Evolutionary conservation across 2,113 vertebrate species (phyloP).

Genomic region (Myiozetetes cayanensis): DNA sequence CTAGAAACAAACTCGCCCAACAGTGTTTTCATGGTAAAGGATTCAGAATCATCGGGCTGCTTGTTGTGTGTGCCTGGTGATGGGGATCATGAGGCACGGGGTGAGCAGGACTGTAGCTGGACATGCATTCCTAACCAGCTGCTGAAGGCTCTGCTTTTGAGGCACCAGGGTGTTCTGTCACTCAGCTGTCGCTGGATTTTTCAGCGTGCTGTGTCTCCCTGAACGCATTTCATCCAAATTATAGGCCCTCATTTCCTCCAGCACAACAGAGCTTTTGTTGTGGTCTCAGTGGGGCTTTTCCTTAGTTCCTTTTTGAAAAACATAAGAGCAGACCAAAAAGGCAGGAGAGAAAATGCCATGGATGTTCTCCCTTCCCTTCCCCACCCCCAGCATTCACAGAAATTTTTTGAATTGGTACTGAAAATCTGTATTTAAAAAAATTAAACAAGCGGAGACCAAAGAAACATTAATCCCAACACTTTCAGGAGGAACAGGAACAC

Average conservation of each 20-base stretch:
- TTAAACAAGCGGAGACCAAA: background rate
- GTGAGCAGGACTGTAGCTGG: background rate
- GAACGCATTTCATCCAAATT: conserved; percentile 13
- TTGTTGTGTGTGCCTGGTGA: background rate
- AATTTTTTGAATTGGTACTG: background rate
- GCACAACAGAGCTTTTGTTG: conserved; percentile 59
- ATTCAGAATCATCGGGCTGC: background rate
- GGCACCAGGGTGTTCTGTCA: conserved; percentile 15
- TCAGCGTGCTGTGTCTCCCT: background rate
- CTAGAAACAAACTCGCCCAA: background rate
- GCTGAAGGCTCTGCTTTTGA: background rate
- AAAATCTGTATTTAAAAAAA: background rate
- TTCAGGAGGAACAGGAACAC: background rate
- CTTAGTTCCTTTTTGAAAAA: conserved; percentile 37
- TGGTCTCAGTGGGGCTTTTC: conserved; percentile 54
- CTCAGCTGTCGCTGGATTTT: background rate
- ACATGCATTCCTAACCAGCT: conserved; percentile 14
- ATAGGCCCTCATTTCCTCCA: conserved; percentile 50
- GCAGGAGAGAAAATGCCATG: background rate
- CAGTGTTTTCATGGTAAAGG: background rate
- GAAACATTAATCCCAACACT: background rate
- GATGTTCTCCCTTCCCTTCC: background rate
- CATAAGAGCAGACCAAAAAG: background rate
- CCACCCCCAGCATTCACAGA: background rate
- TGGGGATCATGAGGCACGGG: background rate